phyloP scores from a whole-genome alignment of 2,113 vertebrate species.

The Tachysurus vachellii region DNA sequence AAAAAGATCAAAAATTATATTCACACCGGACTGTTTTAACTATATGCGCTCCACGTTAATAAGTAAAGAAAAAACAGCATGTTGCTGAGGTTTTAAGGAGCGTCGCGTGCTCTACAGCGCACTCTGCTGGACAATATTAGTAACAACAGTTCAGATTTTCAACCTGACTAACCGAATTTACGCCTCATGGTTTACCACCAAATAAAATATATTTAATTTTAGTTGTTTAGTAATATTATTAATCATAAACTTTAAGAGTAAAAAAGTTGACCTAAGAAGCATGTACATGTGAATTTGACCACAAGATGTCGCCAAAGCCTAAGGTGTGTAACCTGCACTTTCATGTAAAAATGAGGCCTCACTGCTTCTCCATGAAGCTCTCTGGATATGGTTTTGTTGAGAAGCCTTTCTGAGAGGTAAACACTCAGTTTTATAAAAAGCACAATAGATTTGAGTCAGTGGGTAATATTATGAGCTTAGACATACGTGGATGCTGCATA shows the following conservation, averaged over 20 bases:
- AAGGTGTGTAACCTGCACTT: not conserved
- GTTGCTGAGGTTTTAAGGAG: not conserved
- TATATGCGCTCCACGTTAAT: not conserved
- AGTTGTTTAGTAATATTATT: not conserved
- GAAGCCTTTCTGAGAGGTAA: not conserved
- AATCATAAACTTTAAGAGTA: not conserved
- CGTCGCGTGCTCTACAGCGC: not conserved
- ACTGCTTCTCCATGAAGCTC: not conserved
- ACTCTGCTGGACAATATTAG: slow-evolving; percentile 30
- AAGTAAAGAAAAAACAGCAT: not conserved
- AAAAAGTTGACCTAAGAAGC: not conserved
- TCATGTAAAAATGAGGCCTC: not conserved
- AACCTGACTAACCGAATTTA: not conserved
- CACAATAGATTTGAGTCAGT: not conserved
- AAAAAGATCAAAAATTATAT: not conserved
- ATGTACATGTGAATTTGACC: not conserved
- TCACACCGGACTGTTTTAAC: not conserved
- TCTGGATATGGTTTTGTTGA: not conserved
- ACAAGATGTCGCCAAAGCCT: slow-evolving; percentile 4
- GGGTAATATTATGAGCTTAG: not conserved
- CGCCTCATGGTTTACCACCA: not conserved
- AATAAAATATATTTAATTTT: not conserved
- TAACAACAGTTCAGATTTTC: not conserved
- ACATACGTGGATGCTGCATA: not conserved
- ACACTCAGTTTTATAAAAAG: not conserved